These are phyloP conservation scores for Hipposideros armiger DNA, from an alignment of 2,113 vertebrate genomes.

Conservation along the genomic window DNA sequence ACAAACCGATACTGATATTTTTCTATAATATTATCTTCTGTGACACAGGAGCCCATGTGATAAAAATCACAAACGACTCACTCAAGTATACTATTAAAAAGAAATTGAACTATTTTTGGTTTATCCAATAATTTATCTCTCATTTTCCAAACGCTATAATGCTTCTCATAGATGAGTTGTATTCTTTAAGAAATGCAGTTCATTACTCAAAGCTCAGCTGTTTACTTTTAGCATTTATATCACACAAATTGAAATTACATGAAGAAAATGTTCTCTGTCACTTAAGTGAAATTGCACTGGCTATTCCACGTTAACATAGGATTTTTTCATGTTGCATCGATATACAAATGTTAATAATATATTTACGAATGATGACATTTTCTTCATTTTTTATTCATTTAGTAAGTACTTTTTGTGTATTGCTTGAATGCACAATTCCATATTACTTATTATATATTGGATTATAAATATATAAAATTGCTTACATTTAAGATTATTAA, in stretches of 20 bases:
- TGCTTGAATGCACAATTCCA: background rate
- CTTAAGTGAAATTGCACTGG: conserved; percentile 11
- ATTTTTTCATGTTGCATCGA: background rate
- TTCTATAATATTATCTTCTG: background rate
- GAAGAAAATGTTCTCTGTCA: conserved; percentile 42
- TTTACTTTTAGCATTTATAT: conserved; percentile 46
- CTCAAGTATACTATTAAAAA: background rate
- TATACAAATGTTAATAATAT: background rate
- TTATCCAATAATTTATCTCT: conserved; percentile 69
- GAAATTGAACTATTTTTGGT: conserved; percentile 6
- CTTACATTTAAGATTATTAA: background rate
- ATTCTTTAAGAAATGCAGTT: conserved; percentile 47
- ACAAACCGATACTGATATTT: background rate
- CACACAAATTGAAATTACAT: conserved; percentile 71
- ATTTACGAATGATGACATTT: background rate
- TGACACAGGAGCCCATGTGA: background rate
- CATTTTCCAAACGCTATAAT: conserved; percentile 46
- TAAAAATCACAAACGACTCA: conserved; percentile 39
- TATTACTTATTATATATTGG: background rate
- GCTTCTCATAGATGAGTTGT: conserved; percentile 42
- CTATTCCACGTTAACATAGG: background rate
- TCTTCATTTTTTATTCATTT: conserved; percentile 48
- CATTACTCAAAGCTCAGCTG: background rate
- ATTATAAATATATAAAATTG: background rate
- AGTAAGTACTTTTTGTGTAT: background rate